These are phyloP conservation scores for Xanthia icteritia DNA, from an alignment of 2,888 invertebrate genomes.

Conservation along the genomic window DNA sequence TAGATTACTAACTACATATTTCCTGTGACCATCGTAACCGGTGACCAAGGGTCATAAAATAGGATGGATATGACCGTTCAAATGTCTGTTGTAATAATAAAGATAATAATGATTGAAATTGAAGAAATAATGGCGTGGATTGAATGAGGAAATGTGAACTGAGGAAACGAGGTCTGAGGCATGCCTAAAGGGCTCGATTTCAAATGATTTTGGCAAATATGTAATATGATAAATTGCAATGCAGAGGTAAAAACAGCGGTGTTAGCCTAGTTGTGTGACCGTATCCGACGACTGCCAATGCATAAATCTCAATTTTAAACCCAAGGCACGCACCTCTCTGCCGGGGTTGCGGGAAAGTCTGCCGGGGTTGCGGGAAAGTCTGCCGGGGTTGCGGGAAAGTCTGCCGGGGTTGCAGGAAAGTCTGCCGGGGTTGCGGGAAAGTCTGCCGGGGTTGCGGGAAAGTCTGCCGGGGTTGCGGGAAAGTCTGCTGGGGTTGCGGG, in stretches of 20 bases:
- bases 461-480: too few relatives aligned
- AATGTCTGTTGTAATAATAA: neutral
- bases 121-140: neutral
- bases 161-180: neutral
- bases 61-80: constrained; percentile 28
- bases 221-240: neutral
- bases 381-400: too few relatives aligned
- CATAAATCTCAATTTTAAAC: too few relatives aligned
- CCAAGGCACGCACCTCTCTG: too few relatives aligned
- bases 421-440: too few relatives aligned
- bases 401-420: too few relatives aligned
- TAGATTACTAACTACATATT: constrained; percentile 30
- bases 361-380: too few relatives aligned
- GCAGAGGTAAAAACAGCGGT: neutral
- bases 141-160: neutral
- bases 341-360: too few relatives aligned
- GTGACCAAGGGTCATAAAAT: constrained; percentile 46
- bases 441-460: too few relatives aligned
- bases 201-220: neutral
- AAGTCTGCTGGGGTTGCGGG: too few relatives aligned
- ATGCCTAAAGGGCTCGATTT: neutral
- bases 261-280: too few relatives aligned
- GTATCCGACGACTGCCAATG: too few relatives aligned
- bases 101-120: neutral
- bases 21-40: constrained; percentile 37